Percentiles rank a stretch among this genome's conserved stretches.
phyloP scores from a whole-genome alignment of 2,113 vertebrate species.

The Gasterosteus nipponicus region DNA sequence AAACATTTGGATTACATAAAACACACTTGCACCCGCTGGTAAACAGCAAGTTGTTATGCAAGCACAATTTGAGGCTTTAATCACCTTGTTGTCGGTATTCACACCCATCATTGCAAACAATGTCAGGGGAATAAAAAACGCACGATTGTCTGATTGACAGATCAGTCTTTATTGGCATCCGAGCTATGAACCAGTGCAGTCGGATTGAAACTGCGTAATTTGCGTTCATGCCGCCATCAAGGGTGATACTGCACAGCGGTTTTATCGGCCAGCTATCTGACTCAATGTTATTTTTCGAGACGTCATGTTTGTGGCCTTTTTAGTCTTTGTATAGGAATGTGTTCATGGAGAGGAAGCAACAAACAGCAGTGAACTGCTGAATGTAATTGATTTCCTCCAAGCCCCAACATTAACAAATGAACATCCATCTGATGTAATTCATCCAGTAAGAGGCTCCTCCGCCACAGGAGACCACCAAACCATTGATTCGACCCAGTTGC shows the following conservation, averaged over 20 bases:
- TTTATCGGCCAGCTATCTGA: conserved; percentile 9
- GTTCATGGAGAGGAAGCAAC: conserved; percentile 1
- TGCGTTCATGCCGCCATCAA: conserved; percentile 29
- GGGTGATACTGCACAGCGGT: conserved; percentile 29
- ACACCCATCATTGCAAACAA: background rate
- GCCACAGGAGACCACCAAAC: background rate
- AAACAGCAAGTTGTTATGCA: conserved; percentile 33
- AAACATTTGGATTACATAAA: conserved; percentile 47
- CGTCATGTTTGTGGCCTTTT: conserved; percentile 34
- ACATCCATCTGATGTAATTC: background rate
- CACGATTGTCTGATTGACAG: background rate
- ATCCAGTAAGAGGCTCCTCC: background rate
- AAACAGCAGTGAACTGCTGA: background rate
- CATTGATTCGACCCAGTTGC: background rate
- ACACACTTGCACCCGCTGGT: conserved; percentile 1
- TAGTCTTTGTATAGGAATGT: background rate
- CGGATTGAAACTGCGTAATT: conserved; percentile 29
- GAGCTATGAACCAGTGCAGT: conserved; percentile 10
- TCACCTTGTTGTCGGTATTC: conserved; percentile 21
- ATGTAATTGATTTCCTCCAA: background rate
- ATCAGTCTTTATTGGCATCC: conserved; percentile 17
- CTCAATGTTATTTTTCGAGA: conserved; percentile 19
- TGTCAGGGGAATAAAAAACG: background rate
- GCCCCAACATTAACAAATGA: background rate
- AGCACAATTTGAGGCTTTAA: conserved; percentile 28